Conservation (phyloP, 2,797 vertebrate species). For the Micromesistius poutassou region DNA sequence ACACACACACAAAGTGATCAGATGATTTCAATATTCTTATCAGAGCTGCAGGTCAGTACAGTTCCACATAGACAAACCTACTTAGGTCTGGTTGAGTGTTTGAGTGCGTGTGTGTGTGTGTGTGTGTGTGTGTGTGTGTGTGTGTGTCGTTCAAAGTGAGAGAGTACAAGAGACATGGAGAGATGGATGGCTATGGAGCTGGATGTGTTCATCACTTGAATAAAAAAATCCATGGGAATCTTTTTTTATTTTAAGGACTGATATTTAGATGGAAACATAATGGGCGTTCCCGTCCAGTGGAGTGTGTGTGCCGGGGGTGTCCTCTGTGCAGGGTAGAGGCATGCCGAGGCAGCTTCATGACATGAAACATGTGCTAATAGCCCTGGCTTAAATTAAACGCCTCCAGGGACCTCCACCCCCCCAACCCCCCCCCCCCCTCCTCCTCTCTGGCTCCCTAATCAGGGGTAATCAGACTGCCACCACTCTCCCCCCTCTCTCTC, state of each 20-base stretch:
- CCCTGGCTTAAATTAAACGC: slow-evolving; percentile 67
- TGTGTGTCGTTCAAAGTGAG: background rate
- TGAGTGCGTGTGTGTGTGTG: slow-evolving; percentile 3
- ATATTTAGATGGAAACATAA: background rate
- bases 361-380: slow-evolving; percentile 76
- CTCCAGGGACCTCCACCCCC: slow-evolving; percentile 55
- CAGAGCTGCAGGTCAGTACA: slow-evolving; percentile 26
- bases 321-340: slow-evolving; percentile 49
- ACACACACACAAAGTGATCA: slow-evolving; percentile 20
- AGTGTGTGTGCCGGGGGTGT: slow-evolving; percentile 27
- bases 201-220: slow-evolving; percentile 10
- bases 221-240: background rate
- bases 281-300: background rate
- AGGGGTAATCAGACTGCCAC: slow-evolving; percentile 30
- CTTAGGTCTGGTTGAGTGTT: slow-evolving; percentile 5
- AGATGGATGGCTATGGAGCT: background rate
- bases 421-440: background rate
- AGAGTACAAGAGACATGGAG: background rate
- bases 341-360: slow-evolving; percentile 68
- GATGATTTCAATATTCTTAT: slow-evolving; percentile 43
- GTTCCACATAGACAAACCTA: slow-evolving; percentile 13
- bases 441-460: slow-evolving; percentile 26
- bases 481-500: background rate
- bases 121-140: background rate
- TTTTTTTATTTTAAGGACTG: background rate